These are phyloP conservation scores for Rapana venosa DNA, from an alignment of 2,888 invertebrate species.

Conservation along the genomic window DNA sequence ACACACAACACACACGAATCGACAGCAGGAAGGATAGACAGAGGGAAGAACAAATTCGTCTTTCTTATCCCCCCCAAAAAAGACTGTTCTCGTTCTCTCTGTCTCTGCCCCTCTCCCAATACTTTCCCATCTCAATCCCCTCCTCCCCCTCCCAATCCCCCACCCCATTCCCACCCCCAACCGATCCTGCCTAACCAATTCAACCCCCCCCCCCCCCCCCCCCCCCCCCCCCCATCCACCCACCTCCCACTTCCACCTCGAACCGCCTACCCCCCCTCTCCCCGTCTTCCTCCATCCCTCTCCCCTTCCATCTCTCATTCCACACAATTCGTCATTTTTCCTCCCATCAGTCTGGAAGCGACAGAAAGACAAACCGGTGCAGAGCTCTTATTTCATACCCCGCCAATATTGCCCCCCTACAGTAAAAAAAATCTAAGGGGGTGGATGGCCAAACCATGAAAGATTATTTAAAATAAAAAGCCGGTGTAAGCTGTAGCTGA, in stretches of 20 bases:
- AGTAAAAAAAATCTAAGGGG: neutral
- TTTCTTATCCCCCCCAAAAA: neutral
- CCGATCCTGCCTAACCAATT: neutral
- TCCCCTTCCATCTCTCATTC: neutral
- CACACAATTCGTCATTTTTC: constrained; percentile 26
- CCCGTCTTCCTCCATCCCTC: neutral
- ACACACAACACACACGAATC: neutral
- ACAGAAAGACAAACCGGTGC: constrained; percentile 3
- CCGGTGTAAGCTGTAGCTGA: too few species aligned
- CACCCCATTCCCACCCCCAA: neutral
- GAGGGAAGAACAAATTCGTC: neutral
- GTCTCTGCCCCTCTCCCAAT: too few species aligned
- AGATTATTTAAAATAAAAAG: too few species aligned
- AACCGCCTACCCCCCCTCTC: neutral
- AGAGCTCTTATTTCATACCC: neutral
- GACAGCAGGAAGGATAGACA: too few species aligned
- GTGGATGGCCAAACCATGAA: neutral
- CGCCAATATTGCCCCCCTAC: neutral
- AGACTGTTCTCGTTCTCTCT: too few species aligned
- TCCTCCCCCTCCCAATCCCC: neutral
- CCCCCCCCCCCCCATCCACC: neutral
- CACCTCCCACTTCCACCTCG: neutral
- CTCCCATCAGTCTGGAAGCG: constrained; percentile 12
- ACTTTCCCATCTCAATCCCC: neutral
- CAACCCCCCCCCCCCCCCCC: neutral